Conservation (phyloP, 2,113 vertebrate genomes). For the Passer montanus region DNA sequence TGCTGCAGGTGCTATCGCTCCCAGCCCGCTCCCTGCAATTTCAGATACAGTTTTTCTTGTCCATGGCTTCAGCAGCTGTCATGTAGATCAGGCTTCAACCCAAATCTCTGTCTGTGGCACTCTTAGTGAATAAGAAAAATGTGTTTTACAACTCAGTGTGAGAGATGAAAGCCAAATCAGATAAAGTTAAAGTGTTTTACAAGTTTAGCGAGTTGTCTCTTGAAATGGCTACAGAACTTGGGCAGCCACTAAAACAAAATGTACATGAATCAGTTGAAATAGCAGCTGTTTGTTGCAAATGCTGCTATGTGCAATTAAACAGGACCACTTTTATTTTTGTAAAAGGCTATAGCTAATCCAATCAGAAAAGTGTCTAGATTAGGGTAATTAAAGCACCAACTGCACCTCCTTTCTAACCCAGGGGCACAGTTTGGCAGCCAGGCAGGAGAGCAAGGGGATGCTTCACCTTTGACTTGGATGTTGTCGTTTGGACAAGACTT, state of each 20-base stretch:
- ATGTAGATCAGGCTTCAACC: background rate
- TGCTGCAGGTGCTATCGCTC: background rate
- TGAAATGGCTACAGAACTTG: background rate
- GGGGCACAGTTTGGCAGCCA: background rate
- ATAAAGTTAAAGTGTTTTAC: background rate
- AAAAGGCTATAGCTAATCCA: background rate
- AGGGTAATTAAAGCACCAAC: background rate
- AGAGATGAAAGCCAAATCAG: slow-evolving; percentile 5
- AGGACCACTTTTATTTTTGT: background rate
- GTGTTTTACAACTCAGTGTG: background rate
- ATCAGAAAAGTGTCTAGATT: background rate
- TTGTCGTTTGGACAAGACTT: background rate
- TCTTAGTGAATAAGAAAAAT: slow-evolving; percentile 3
- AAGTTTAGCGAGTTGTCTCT: background rate
- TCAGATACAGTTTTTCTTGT: background rate
- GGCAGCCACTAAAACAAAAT: background rate
- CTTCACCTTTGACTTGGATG: background rate
- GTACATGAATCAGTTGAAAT: background rate
- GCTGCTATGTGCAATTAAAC: background rate
- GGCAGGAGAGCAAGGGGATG: background rate
- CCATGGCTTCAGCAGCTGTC: background rate
- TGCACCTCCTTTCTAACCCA: background rate
- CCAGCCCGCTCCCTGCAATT: background rate
- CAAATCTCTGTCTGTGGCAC: slow-evolving; percentile 10
- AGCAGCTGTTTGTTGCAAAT: background rate